These are phyloP conservation scores for Podarcis siculus DNA, from an alignment of 2,797 vertebrate species.

Conservation along the genomic window DNA sequence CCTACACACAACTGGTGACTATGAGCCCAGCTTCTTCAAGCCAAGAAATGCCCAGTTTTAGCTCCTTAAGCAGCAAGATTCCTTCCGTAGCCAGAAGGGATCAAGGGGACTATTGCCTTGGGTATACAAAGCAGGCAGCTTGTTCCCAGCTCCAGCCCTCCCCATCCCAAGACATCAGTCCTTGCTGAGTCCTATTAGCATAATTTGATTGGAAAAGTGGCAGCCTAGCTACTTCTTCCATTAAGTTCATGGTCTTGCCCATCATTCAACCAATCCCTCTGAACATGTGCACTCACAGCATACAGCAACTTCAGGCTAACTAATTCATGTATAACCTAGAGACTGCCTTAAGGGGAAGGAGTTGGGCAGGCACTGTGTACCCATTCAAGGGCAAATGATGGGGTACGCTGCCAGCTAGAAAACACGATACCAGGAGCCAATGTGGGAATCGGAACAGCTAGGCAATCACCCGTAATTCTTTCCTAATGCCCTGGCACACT, in stretches of 20 bases:
- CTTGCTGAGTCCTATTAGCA: neutral
- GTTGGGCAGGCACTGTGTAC: neutral
- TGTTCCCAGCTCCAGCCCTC: neutral
- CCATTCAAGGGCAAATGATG: neutral
- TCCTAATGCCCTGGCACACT: neutral
- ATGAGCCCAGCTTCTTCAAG: neutral
- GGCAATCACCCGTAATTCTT: neutral
- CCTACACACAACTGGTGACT: neutral
- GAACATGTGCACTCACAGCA: neutral
- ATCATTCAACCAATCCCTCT: neutral
- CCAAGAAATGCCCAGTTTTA: neutral
- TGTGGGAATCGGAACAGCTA: neutral
- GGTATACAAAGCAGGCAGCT: neutral
- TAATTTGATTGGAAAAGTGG: neutral
- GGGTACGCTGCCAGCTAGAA: neutral
- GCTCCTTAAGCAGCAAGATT: neutral
- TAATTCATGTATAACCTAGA: neutral
- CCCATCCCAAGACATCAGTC: neutral
- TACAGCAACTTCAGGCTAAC: neutral
- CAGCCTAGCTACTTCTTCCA: neutral
- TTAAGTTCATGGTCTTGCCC: neutral
- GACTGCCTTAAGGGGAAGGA: neutral
- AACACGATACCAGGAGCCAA: neutral
- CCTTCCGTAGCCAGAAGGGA: neutral
- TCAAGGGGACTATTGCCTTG: neutral